Evolutionary conservation across 2,888 invertebrate genomes (phyloP), one percentile per base, ranked within the genome.

Genomic region (Chrysopilus asiliformis): DNA sequence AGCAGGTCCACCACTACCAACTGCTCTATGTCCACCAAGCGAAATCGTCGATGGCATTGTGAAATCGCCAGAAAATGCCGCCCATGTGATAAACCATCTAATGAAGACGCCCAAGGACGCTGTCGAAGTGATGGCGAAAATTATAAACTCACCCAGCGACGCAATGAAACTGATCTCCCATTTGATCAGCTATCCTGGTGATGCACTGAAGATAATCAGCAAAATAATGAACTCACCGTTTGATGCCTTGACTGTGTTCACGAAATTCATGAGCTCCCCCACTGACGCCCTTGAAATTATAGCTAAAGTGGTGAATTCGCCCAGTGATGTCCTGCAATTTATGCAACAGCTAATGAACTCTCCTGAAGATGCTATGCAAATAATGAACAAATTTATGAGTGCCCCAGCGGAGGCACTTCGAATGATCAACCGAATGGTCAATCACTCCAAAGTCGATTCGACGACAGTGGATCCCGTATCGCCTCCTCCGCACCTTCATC

Each of bases 221-320:
- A 63, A 62, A 53, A 53, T 63, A 32, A 62, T 62, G 60, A 60
- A 62, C 45, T 62, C 62, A 34, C 63, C 63, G 7, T 57, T 63
- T 36, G 58, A 63, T 45, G 62, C 63, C 31, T 48, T 63, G 38
- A 61, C 61, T 44, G 61, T 63, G 48, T 63, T 63, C 36, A 62
- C 61, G 2, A 62, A 63, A 48, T 62, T 63, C 36, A 61, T 63
- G 61, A 56, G 58, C 38, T 62, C 61, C 3, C 63, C 63, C 8
- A 62, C 57, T 12, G 62, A 63, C 45, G 57, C 61, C 12, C 49
- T 63, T 18, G 56, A 62, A 30, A 63, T 64, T 34, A 62, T 64
- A 59, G 61, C 60, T 4, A 62, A 63, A 47, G 50, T 63, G 40
- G 58, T 59, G 19, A 60, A 56, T 40, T 62, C 62, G 4, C 63